Conservation (phyloP, 2,113 vertebrate genomes). For the Atherinomorus stipes region DNA sequence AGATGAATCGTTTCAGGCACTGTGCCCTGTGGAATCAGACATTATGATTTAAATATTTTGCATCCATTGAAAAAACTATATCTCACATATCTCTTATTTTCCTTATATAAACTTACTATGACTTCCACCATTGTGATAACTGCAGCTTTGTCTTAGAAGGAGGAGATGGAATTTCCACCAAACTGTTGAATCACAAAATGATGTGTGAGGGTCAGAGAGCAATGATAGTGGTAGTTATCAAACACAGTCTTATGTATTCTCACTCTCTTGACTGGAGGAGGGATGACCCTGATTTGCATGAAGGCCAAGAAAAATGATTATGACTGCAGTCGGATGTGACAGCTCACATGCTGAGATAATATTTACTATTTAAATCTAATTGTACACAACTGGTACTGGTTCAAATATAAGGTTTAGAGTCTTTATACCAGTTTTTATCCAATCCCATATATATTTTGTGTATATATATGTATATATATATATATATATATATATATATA, state of each 20-base stretch:
- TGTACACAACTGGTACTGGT: too few relatives aligned
- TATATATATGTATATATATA: too few relatives aligned
- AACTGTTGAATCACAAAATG: background rate
- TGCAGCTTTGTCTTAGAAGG: background rate
- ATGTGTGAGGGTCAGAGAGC: background rate
- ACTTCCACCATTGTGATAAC: background rate
- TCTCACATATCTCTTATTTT: too few relatives aligned
- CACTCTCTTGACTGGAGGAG: background rate
- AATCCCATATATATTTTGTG: too few relatives aligned
- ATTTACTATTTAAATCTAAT: background rate
- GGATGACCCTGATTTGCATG: background rate
- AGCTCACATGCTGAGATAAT: background rate
- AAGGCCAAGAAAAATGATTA: rapidly evolving
- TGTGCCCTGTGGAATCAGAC: background rate
- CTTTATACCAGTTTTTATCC: background rate
- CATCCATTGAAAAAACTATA: background rate
- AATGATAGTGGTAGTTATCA: background rate
- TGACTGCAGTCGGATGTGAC: background rate
- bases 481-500: too few relatives aligned
- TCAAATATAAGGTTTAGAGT: background rate
- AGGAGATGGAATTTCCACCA: background rate
- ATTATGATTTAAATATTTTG: too few relatives aligned
- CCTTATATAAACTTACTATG: too few relatives aligned
- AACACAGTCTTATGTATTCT: background rate
- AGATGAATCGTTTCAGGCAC: background rate